Evolutionary conservation across 2,113 vertebrate species (phyloP).

Genomic region (Ceratotherium simum): DNA sequence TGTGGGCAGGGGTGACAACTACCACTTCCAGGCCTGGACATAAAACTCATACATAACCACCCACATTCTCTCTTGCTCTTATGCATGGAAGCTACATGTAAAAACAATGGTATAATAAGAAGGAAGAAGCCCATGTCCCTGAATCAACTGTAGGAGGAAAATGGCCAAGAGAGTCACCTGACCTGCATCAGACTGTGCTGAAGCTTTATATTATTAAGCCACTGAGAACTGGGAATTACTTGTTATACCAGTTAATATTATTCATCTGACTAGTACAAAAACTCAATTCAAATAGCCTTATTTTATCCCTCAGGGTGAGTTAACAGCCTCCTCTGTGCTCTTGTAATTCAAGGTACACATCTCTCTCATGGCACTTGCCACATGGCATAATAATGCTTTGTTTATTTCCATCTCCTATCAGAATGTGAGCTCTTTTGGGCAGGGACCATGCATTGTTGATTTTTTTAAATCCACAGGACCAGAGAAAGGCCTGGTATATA

Average conservation of each 20-base stretch:
- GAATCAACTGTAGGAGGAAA: background rate
- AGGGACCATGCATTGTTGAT: background rate
- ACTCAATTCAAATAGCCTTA: background rate
- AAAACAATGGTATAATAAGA: background rate
- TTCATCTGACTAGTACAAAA: background rate
- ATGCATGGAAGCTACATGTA: background rate
- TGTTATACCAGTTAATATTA: background rate
- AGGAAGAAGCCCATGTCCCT: background rate
- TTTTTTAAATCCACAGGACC: background rate
- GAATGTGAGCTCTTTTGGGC: constrained; percentile 14
- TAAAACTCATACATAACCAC: background rate
- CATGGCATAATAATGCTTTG: background rate
- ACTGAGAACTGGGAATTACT: background rate
- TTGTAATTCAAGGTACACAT: background rate
- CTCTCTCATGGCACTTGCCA: background rate
- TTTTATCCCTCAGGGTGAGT: background rate
- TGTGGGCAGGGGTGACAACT: background rate
- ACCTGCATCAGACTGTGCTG: background rate
- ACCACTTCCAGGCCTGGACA: background rate
- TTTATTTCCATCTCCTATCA: constrained; percentile 5
- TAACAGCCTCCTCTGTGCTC: background rate
- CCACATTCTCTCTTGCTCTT: background rate
- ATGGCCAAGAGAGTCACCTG: background rate
- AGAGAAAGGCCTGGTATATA: background rate
- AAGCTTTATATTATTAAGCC: background rate